phyloP scores from a whole-genome alignment of 2,888 invertebrate genomes.

The Eledona agricola region DNA sequence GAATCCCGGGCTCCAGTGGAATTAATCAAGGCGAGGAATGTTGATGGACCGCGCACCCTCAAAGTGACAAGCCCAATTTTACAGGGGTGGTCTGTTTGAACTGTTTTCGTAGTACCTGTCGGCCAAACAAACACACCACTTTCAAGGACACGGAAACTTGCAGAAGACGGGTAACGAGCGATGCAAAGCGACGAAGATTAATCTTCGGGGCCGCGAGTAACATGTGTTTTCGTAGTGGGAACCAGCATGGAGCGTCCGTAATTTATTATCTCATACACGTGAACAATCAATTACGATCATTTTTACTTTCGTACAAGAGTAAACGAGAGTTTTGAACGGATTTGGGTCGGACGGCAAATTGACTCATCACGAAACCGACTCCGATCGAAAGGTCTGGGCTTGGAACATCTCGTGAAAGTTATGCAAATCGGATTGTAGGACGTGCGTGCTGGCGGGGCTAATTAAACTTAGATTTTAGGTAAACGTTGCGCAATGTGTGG shows the following conservation, averaged over 20 bases:
- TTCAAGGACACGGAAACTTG: slow-evolving; percentile 3
- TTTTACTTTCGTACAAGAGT: slow-evolving; percentile 24
- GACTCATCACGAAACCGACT: slow-evolving; percentile 9
- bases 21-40: slow-evolving; percentile 33
- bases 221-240: slow-evolving; percentile 26
- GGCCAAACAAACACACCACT: slow-evolving; percentile 20
- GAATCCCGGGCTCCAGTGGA: slow-evolving; percentile 15
- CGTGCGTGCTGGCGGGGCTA: slow-evolving; percentile 2
- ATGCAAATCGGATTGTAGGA: slow-evolving; percentile 1
- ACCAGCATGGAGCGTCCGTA: slow-evolving; percentile 23
- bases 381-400: slow-evolving; percentile 10
- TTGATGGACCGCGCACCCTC: slow-evolving; percentile 1
- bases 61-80: slow-evolving; percentile 17
- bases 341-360: too few relatives aligned
- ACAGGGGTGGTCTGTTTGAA: slow-evolving; percentile 15
- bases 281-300: slow-evolving; percentile 32
- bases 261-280: slow-evolving; percentile 27
- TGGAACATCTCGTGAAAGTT: slow-evolving; percentile 13
- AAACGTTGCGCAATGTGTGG: too few relatives aligned
- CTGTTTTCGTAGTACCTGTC: slow-evolving; percentile 3
- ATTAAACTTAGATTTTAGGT: slow-evolving; percentile 5
- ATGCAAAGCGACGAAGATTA: slow-evolving; percentile 18
- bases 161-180: slow-evolving; percentile 5
- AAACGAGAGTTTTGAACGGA: not conserved
- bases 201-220: slow-evolving; percentile 13